Evolutionary conservation across 1,140 invertebrate species (phyloP).

Genomic region (Monomorium pharaonis): DNA sequence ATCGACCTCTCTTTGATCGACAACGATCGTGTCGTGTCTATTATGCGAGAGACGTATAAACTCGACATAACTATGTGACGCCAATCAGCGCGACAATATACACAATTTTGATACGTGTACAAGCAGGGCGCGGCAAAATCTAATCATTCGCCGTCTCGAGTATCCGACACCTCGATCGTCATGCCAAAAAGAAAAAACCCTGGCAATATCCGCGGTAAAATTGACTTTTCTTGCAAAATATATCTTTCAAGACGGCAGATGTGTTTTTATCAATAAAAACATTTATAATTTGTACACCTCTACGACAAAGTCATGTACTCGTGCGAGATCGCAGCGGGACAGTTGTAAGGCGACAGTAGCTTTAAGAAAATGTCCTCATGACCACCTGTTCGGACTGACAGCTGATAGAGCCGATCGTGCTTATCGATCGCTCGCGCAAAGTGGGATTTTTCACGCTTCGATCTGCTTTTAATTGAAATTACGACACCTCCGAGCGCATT

Average conservation of each 20-base stretch:
- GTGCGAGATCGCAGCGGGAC: not conserved
- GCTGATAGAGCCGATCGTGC: not conserved
- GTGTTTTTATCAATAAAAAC: not conserved
- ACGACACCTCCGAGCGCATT: constrained; percentile 8
- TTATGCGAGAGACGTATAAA: constrained; percentile 49
- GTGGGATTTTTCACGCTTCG: constrained; percentile 28
- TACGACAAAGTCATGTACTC: not conserved
- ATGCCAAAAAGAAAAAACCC: not conserved
- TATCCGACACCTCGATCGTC: no score
- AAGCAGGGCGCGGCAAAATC: constrained; percentile 40
- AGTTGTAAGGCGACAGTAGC: not conserved
- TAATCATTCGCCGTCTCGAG: constrained; percentile 22
- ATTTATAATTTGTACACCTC: not conserved
- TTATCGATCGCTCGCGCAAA: constrained; percentile 21
- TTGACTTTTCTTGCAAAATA: constrained; percentile 5
- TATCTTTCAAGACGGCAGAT: not conserved
- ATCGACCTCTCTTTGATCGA: constrained; percentile 22
- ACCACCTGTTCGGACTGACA: constrained; percentile 45
- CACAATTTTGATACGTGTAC: constrained; percentile 17
- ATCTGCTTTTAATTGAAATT: constrained; percentile 44
- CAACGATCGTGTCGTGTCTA: constrained; percentile 44
- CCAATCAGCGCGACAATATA: constrained; percentile 35
- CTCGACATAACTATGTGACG: constrained; percentile 35
- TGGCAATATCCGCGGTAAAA: not conserved
- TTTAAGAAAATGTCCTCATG: constrained; percentile 4